A percentile compares a stretch with the other conserved stretches of the same genome.
These are phyloP conservation scores for Pelosia muscerda DNA, from an alignment of 2,888 invertebrate species.

Conservation along the genomic window DNA sequence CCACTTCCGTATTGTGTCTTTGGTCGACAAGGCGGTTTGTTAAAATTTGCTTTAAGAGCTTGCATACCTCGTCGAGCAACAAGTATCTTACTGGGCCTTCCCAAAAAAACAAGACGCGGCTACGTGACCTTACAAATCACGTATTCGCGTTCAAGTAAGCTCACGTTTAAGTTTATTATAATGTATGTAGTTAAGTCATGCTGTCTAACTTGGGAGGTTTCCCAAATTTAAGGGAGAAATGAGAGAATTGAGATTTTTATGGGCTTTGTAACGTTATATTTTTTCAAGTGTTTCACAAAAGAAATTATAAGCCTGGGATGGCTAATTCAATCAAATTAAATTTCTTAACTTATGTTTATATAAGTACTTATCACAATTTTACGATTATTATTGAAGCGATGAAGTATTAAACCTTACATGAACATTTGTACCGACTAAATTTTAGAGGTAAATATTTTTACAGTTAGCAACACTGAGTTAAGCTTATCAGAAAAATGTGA, in stretches of 20 bases:
- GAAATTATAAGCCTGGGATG: neutral
- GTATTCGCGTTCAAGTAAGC: neutral
- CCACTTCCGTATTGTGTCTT: neutral
- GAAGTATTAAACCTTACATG: too few relatives aligned
- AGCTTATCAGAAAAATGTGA: conserved; percentile 34
- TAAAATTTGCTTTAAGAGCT: neutral
- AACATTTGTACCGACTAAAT: neutral
- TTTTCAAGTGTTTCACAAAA: neutral
- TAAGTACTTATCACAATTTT: too few relatives aligned
- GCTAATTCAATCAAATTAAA: too few relatives aligned
- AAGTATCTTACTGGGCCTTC: too few relatives aligned
- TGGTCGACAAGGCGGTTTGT: neutral
- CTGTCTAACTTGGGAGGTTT: neutral
- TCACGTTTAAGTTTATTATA: neutral
- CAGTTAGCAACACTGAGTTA: neutral
- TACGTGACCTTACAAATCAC: neutral
- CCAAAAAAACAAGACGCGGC: conserved; percentile 1
- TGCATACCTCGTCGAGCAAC: neutral
- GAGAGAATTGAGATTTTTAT: neutral
- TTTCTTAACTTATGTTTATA: too few relatives aligned
- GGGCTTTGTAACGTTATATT: neutral
- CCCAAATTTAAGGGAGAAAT: neutral
- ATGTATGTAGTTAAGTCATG: neutral
- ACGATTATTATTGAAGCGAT: too few relatives aligned
- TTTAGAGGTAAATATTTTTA: neutral